A percentile compares a stretch with the other conserved stretches of the same genome.
Evolutionary conservation across 1,140 invertebrate genomes (phyloP).

Genomic region (Sycophaga agraensis): DNA sequence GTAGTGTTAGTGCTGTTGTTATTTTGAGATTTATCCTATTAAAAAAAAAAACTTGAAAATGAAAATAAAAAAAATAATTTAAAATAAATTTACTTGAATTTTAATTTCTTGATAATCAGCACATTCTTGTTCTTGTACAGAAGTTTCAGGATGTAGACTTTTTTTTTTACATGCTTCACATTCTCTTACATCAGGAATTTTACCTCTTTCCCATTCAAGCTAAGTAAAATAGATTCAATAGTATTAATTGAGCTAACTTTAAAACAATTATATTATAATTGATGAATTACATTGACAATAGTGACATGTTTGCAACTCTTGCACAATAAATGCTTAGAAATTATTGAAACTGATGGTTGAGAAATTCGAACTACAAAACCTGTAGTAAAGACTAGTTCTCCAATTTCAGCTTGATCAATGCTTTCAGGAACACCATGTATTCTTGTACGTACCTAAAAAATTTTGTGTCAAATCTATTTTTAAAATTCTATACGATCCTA

Average conservation of each 20-base stretch:
- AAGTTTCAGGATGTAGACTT: conserved; percentile 53
- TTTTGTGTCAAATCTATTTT: background rate
- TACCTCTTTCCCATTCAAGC: conserved; percentile 52
- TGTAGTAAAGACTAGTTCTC: conserved; percentile 57
- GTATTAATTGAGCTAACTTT: background rate
- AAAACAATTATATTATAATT: background rate
- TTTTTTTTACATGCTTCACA: conserved; percentile 43
- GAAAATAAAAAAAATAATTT: conserved; percentile 3
- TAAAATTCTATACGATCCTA: conserved; percentile 2
- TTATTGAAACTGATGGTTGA: conserved; percentile 75
- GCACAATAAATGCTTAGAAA: conserved; percentile 73
- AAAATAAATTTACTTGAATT: conserved; percentile 63
- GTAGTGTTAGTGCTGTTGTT: conserved; percentile 35
- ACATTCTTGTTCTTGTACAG: conserved; percentile 66
- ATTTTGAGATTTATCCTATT: conserved; percentile 41
- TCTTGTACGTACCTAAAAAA: conserved; percentile 39
- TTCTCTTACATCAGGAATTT: conserved; percentile 41
- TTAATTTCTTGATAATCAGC: conserved; percentile 92
- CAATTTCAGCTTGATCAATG: conserved; percentile 52
- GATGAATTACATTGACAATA: conserved; percentile 61
- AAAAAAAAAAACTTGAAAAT: conserved; percentile 13
- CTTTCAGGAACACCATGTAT: conserved; percentile 42
- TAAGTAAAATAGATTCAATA: conserved; percentile 26
- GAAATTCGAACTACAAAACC: conserved; percentile 79
- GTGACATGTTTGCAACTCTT: conserved; percentile 74